Conservation (phyloP, 2,888 invertebrate species). For the Sarcophaga caerulescens region DNA sequence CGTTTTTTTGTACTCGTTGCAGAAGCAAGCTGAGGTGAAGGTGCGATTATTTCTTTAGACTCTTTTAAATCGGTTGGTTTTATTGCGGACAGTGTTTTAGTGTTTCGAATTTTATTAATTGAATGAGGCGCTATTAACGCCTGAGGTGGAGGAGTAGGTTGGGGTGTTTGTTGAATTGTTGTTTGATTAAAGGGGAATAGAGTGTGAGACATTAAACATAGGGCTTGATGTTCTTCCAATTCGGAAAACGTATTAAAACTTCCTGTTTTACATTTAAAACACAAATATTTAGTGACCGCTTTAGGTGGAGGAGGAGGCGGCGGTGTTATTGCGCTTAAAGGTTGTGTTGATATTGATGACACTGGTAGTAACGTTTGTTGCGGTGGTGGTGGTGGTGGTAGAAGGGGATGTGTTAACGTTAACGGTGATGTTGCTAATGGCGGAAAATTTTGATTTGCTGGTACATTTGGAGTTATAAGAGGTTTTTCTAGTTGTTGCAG, state of each 20-base stretch:
- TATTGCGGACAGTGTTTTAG: neutral
- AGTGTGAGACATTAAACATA: constrained; percentile 81
- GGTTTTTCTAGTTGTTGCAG: constrained; percentile 67
- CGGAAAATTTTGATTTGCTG: neutral
- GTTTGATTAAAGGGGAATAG: constrained; percentile 42
- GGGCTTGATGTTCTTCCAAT: constrained; percentile 86
- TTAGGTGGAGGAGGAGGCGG: constrained; percentile 2
- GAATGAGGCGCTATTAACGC: neutral
- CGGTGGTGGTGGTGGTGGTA: neutral
- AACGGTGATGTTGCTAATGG: neutral
- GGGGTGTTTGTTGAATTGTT: constrained; percentile 68
- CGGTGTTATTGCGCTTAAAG: constrained; percentile 23
- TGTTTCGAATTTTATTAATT: neutral
- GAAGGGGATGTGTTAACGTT: constrained; percentile 11
- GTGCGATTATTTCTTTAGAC: constrained; percentile 14
- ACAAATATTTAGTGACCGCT: constrained; percentile 79
- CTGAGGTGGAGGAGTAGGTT: constrained; percentile 22
- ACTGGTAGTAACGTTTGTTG: neutral
- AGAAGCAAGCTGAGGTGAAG: constrained; percentile 1
- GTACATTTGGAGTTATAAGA: neutral
- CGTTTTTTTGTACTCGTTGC: constrained; percentile 80
- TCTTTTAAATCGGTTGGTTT: neutral
- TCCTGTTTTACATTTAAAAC: constrained; percentile 87
- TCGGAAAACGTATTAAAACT: constrained; percentile 86
- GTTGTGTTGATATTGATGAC: neutral